Conservation (phyloP, 2,888 invertebrate genomes). For the Blera fallax region DNA sequence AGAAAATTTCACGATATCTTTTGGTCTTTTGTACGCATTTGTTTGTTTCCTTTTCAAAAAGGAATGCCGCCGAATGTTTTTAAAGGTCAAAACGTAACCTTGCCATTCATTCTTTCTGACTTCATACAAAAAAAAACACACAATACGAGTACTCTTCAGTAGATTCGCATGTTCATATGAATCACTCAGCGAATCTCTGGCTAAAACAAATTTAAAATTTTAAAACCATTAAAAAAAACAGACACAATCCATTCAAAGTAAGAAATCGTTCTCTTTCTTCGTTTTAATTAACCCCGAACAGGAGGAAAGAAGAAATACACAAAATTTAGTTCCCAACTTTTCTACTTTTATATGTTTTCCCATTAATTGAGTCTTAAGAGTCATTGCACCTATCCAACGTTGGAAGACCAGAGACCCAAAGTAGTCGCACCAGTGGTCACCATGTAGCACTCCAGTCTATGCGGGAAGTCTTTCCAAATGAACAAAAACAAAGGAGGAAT, state of each 20-base stretch:
- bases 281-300: conserved; percentile 26
- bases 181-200: background rate
- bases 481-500: conserved; percentile 44
- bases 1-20: background rate
- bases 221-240: conserved; percentile 22
- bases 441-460: conserved; percentile 26
- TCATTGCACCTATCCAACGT: conserved; percentile 56
- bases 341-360: conserved; percentile 5
- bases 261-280: background rate
- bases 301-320: background rate
- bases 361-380: conserved; percentile 43
- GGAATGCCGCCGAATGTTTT: background rate
- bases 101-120: conserved; percentile 40
- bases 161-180: conserved; percentile 8
- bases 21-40: background rate
- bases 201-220: conserved; percentile 24
- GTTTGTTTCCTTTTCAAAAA: background rate
- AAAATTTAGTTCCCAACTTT: conserved; percentile 16
- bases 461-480: conserved; percentile 50
- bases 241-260: background rate
- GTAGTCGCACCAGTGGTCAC: conserved; percentile 45
- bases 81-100: conserved; percentile 33
- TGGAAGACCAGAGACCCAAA: conserved; percentile 22
- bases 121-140: background rate
- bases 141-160: background rate